Evolutionary conservation across 1,140 invertebrate species (phyloP).

Genomic region (Euura saliciscinereae): DNA sequence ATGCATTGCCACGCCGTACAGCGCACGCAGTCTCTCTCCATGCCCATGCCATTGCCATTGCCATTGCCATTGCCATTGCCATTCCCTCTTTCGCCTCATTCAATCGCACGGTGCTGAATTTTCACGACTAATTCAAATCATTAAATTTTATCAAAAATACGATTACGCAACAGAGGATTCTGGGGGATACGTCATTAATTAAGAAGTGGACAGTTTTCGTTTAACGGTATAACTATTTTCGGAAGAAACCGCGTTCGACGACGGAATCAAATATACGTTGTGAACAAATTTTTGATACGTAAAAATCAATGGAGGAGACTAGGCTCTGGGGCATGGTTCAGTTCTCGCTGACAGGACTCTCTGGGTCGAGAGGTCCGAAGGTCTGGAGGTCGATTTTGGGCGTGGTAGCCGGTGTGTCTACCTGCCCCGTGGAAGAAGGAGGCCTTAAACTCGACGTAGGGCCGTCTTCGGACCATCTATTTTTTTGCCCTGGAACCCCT

Average conservation of each 20-base stretch:
- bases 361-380: background rate
- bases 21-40: background rate
- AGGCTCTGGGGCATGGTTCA: background rate
- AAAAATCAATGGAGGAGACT: no score
- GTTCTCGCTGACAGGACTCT: background rate
- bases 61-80: no score
- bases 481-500: background rate
- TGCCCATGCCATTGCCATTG: no score
- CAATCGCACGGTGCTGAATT: conserved; percentile 8
- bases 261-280: no score
- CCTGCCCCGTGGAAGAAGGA: background rate
- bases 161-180: no score
- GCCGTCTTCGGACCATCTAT: background rate
- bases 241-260: no score
- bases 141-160: background rate
- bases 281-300: no score
- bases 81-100: background rate
- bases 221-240: no score
- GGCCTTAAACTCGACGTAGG: background rate
- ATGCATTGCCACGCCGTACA: background rate
- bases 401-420: background rate
- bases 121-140: conserved; percentile 10
- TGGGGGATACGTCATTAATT: no score
- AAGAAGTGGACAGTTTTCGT: no score
- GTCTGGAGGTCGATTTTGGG: conserved; percentile 1